These are phyloP conservation scores for Drosophila phalerata DNA, from an alignment of 2,888 invertebrate species.

Conservation along the genomic window DNA sequence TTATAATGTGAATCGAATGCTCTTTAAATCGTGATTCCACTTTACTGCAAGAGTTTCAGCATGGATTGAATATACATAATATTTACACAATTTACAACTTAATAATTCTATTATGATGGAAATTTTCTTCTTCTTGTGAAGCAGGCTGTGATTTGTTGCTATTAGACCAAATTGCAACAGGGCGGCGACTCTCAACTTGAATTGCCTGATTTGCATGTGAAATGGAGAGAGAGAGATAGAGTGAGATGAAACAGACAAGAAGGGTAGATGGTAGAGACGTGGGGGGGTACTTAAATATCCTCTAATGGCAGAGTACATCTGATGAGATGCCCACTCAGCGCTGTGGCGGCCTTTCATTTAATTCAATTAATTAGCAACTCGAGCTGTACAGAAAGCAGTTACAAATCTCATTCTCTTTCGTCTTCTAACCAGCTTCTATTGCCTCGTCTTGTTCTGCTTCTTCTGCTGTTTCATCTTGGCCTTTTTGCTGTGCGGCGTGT, in stretches of 20 bases:
- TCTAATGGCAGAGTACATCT: slow-evolving; percentile 55
- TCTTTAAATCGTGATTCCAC: slow-evolving; percentile 31
- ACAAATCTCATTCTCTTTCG: slow-evolving; percentile 14
- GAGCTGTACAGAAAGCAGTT: slow-evolving; percentile 40
- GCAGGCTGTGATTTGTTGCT: slow-evolving; percentile 27
- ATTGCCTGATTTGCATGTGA: slow-evolving; percentile 54
- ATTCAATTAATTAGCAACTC: slow-evolving; percentile 73
- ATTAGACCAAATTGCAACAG: slow-evolving; percentile 38
- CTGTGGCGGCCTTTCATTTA: slow-evolving; percentile 62
- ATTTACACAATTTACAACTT: slow-evolving; percentile 38
- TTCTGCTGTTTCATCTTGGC: not conserved
- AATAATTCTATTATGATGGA: slow-evolving; percentile 53
- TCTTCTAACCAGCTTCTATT: slow-evolving; percentile 8
- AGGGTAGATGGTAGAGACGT: not conserved
- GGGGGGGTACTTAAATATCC: slow-evolving; percentile 32
- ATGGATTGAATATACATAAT: slow-evolving; percentile 2
- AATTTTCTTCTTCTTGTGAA: not conserved
- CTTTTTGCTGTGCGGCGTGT: slow-evolving; percentile 55
- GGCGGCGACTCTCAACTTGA: slow-evolving; percentile 21
- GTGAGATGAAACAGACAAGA: not conserved
- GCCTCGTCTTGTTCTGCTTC: not conserved
- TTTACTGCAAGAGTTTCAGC: not conserved
- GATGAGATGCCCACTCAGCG: slow-evolving; percentile 27
- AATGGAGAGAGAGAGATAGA: slow-evolving; percentile 2
- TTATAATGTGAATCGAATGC: slow-evolving; percentile 48